Evolutionary conservation across 2,113 vertebrate genomes (phyloP).

Genomic region (Siphamia tubifer): DNA sequence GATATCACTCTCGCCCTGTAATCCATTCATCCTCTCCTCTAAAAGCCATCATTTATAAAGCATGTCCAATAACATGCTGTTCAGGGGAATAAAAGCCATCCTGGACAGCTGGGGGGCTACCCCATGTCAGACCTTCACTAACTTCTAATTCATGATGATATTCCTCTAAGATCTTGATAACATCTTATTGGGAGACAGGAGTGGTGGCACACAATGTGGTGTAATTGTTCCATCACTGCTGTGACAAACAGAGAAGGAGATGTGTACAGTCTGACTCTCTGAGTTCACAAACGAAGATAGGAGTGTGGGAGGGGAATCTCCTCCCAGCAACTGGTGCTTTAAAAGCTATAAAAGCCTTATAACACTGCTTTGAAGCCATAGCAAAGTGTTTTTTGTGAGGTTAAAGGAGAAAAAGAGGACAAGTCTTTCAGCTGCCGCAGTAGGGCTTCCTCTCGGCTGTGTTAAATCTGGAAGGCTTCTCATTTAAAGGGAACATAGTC

Average conservation of each 20-base stretch:
- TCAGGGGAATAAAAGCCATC: constrained; percentile 24
- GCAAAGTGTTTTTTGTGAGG: constrained; percentile 12
- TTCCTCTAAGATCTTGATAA: constrained; percentile 9
- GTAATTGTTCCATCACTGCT: constrained; percentile 22
- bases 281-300: background rate
- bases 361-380: constrained; percentile 12
- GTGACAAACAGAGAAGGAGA: background rate
- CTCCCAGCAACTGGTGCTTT: constrained; percentile 9
- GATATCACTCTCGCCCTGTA: constrained; percentile 24
- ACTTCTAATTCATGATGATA: constrained; percentile 29
- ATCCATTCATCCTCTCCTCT: constrained; percentile 31
- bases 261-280: background rate
- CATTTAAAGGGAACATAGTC: too few species aligned
- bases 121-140: background rate
- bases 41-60: constrained; percentile 42
- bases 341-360: constrained; percentile 25
- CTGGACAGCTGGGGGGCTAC: background rate
- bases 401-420: constrained; percentile 1
- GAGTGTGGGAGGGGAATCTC: background rate
- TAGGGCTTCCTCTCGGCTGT: background rate
- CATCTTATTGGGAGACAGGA: background rate
- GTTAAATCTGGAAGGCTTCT: background rate
- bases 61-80: constrained; percentile 3
- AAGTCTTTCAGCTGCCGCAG: background rate
- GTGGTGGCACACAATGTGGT: background rate